Conservation (phyloP, 2,888 invertebrate genomes). For the Caenorhabditis sinica region DNA sequence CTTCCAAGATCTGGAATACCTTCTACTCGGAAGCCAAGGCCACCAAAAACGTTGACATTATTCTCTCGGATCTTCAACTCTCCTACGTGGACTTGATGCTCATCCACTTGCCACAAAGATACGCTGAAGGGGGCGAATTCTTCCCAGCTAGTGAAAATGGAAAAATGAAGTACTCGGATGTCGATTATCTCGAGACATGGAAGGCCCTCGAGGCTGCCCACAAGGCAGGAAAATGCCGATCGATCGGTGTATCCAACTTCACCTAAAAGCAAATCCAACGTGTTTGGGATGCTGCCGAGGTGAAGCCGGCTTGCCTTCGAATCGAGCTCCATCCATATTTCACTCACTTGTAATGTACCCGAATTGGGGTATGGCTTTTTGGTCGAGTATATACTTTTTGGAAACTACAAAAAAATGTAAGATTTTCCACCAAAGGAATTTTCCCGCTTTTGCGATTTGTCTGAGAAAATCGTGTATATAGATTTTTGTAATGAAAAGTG, state of each 20-base stretch:
- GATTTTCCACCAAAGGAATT: too few species aligned
- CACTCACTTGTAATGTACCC: too few species aligned
- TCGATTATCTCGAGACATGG: constrained; percentile 83
- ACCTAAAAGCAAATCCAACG: constrained; percentile 84
- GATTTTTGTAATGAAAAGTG: too few species aligned
- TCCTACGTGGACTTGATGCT: constrained; percentile 82
- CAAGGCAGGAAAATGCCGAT: constrained; percentile 73
- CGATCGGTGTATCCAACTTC: constrained; percentile 83
- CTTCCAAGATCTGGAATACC: constrained; percentile 84
- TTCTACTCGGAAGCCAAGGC: constrained; percentile 81
- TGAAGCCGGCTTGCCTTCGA: constrained; percentile 87
- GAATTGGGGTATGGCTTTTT: too few species aligned
- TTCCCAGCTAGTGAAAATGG: constrained; percentile 76
- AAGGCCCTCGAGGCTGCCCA: constrained; percentile 80
- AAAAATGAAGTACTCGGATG: constrained; percentile 79
- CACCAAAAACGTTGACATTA: constrained; percentile 63
- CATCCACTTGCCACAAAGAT: constrained; percentile 84
- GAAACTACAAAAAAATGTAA: too few species aligned
- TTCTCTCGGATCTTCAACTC: constrained; percentile 72
- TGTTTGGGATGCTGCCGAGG: constrained; percentile 87
- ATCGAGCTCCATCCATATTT: constrained; percentile 90
- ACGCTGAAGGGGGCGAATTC: constrained; percentile 79
- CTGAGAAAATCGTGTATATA: too few species aligned
- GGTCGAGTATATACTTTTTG: too few species aligned
- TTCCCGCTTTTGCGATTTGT: too few species aligned